These are phyloP conservation scores for Xerus inauris DNA, from an alignment of 2,113 vertebrate genomes.

Conservation along the genomic window DNA sequence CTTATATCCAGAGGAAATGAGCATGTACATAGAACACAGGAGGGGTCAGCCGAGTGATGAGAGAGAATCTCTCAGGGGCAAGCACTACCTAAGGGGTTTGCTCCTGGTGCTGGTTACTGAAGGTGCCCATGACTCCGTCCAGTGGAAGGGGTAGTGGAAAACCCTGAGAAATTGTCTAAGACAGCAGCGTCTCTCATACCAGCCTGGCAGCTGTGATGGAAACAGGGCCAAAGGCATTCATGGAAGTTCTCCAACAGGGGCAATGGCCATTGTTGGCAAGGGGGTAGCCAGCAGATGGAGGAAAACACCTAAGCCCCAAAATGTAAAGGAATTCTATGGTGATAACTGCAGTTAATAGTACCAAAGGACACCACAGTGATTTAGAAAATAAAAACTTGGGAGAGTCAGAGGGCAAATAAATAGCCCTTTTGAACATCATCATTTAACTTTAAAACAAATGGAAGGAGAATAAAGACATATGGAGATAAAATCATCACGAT, in stretches of 20 bases:
- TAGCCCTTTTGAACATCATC: not conserved
- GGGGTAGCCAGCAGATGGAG: conserved; percentile 30
- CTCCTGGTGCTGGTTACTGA: not conserved
- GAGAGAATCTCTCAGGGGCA: not conserved
- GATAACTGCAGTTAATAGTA: not conserved
- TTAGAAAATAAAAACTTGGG: conserved; percentile 17
- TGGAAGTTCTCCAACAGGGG: not conserved
- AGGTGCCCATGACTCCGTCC: not conserved
- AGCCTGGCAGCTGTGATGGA: conserved; percentile 26
- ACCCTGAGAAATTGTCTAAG: not conserved
- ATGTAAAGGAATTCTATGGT: conserved; percentile 29
- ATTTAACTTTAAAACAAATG: not conserved
- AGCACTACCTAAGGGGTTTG: not conserved
- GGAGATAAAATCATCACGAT: conserved; percentile 1
- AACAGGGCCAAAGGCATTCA: conserved; percentile 25
- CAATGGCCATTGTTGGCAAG: not conserved
- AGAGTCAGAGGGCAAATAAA: not conserved
- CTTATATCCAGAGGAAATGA: not conserved
- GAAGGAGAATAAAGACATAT: not conserved
- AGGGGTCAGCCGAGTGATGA: not conserved
- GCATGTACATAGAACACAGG: accelerated
- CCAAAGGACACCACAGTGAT: not conserved
- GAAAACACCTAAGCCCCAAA: not conserved
- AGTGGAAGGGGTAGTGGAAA: not conserved
- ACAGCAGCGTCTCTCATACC: not conserved